phyloP scores from a whole-genome alignment of 2,888 invertebrate species.

The Amorpha juglandis region DNA sequence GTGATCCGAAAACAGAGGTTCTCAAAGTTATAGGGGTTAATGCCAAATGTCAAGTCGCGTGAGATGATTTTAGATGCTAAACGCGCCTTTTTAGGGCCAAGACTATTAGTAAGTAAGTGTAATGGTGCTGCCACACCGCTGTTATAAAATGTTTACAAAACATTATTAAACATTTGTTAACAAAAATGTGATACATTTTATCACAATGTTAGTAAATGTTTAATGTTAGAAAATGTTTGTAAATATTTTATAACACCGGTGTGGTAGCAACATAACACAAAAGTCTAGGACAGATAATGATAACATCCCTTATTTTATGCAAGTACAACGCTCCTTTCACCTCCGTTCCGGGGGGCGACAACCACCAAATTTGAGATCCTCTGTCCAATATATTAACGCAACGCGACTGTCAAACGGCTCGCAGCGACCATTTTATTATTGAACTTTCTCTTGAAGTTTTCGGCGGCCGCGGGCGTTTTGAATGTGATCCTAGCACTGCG shows the following conservation, averaged over 20 bases:
- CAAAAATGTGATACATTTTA: too few species aligned
- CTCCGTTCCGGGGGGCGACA: background rate
- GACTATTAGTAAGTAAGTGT: too few species aligned
- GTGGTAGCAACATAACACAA: background rate
- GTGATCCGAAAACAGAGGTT: background rate
- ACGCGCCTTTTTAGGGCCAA: background rate
- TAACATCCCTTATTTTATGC: background rate
- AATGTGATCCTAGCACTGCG: slow-evolving; percentile 73
- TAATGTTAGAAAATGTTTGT: too few species aligned
- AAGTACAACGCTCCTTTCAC: background rate
- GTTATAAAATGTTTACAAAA: too few species aligned
- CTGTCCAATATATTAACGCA: slow-evolving; percentile 39
- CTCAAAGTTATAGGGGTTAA: background rate
- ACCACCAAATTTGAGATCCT: slow-evolving; percentile 7
- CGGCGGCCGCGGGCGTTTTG: slow-evolving; percentile 66
- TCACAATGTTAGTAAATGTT: too few species aligned
- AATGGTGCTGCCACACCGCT: too few species aligned
- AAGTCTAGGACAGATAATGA: slow-evolving; percentile 25
- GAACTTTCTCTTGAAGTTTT: slow-evolving; percentile 74
- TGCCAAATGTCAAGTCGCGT: background rate
- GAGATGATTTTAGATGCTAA: too few species aligned
- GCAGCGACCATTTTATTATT: slow-evolving; percentile 81
- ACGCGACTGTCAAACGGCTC: slow-evolving; percentile 67
- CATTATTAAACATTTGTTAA: too few species aligned
- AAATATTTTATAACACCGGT: too few species aligned